Percentiles rank a stretch among this genome's conserved stretches.
Evolutionary conservation across 2,797 vertebrate species (phyloP).

Genomic region (Pipistrellus pygmaeus): DNA sequence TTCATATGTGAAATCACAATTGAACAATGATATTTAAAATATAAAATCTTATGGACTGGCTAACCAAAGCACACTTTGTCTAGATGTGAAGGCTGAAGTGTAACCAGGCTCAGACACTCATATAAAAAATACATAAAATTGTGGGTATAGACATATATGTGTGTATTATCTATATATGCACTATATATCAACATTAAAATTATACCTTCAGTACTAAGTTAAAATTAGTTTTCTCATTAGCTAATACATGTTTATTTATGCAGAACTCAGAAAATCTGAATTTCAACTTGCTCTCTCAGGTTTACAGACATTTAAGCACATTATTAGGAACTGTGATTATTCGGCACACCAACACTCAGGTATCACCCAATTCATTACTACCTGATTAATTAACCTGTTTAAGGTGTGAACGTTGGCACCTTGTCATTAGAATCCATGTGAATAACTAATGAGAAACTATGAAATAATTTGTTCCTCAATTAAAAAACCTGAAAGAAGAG

Average conservation of each 20-base stretch:
- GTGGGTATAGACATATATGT: not conserved
- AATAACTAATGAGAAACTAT: constrained; percentile 90
- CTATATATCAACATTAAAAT: constrained; percentile 50
- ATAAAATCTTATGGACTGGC: not conserved
- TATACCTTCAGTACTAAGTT: constrained; percentile 68
- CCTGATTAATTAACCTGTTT: constrained; percentile 92
- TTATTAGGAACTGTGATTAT: constrained; percentile 86
- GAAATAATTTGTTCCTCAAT: constrained; percentile 91
- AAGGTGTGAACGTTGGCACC: constrained; percentile 91
- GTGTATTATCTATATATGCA: not conserved
- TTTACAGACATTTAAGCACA: constrained; percentile 86
- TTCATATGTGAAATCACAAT: constrained; percentile 41
- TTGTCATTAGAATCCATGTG: constrained; percentile 88
- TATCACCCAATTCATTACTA: constrained; percentile 91
- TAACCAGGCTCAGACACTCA: not conserved
- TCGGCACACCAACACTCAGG: constrained; percentile 86
- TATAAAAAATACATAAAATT: constrained; percentile 58
- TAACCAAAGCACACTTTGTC: constrained; percentile 43
- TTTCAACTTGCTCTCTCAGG: constrained; percentile 82
- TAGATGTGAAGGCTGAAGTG: constrained; percentile 6
- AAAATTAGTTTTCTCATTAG: constrained; percentile 80
- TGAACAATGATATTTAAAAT: not conserved
- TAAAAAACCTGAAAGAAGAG: constrained; percentile 85
- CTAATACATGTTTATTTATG: constrained; percentile 84
- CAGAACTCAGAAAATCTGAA: constrained; percentile 80